These are phyloP conservation scores for Drosophila repleta DNA, from an alignment of 1,140 invertebrate genomes.

Conservation along the genomic window DNA sequence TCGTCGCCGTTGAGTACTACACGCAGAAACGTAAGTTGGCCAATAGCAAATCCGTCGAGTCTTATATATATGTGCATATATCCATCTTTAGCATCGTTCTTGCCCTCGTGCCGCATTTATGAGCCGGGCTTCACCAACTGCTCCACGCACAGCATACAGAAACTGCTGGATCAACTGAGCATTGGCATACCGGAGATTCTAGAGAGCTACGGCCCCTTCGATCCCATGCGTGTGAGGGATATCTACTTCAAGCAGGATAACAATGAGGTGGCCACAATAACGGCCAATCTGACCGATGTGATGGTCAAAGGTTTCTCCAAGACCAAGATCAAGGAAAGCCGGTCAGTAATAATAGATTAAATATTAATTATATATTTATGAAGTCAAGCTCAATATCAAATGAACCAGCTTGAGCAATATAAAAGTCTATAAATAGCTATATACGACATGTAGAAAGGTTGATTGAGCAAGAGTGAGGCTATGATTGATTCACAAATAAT, in stretches of 20 bases:
- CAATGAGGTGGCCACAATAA: slow-evolving; percentile 87
- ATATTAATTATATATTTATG: neutral
- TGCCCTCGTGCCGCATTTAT: slow-evolving; percentile 86
- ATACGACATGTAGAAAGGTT: neutral
- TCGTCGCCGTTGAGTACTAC: slow-evolving; percentile 57
- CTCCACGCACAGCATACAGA: slow-evolving; percentile 86
- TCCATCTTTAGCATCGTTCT: slow-evolving; percentile 85
- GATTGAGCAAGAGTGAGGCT: too few species aligned
- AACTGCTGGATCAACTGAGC: slow-evolving; percentile 86
- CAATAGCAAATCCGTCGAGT: neutral
- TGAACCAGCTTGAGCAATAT: neutral
- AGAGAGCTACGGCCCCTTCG: slow-evolving; percentile 60
- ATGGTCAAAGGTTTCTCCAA: slow-evolving; percentile 86
- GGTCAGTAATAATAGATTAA: slow-evolving; percentile 54
- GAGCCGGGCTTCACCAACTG: slow-evolving; percentile 87
- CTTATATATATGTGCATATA: neutral
- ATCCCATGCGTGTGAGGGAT: slow-evolving; percentile 67
- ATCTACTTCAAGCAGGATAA: slow-evolving; percentile 77
- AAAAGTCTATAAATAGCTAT: neutral
- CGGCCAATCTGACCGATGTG: slow-evolving; percentile 87
- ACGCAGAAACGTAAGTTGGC: slow-evolving; percentile 66
- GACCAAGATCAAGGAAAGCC: slow-evolving; percentile 86
- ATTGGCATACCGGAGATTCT: slow-evolving; percentile 79
- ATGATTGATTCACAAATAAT: too few species aligned
- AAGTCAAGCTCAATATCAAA: neutral